Evolutionary conservation across 2,888 invertebrate genomes (phyloP).

Genomic region (Lumbricus terrestris): DNA sequence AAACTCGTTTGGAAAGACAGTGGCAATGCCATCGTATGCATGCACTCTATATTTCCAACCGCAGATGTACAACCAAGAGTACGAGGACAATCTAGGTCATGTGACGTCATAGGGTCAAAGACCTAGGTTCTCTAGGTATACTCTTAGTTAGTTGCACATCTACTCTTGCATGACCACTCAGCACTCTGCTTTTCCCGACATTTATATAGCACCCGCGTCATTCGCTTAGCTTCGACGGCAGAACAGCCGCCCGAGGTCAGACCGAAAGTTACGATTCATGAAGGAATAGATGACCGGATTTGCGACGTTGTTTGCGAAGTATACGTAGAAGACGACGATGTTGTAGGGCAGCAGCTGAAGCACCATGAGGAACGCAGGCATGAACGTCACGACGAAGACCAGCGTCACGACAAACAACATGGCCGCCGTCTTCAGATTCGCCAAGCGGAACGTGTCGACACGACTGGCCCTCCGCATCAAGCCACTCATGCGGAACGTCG

Average conservation of each 20-base stretch:
- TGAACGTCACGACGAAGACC: conserved; percentile 54
- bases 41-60: no score
- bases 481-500: neutral
- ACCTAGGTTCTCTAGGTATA: no score
- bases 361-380: conserved; percentile 54
- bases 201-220: neutral
- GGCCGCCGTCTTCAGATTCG: conserved; percentile 55
- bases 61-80: no score
- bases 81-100: no score
- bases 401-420: conserved; percentile 58
- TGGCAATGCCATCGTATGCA: no score
- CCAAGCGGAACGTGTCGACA: conserved; percentile 40
- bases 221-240: neutral
- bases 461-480: conserved; percentile 19
- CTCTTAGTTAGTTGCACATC: no score
- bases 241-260: conserved; percentile 46
- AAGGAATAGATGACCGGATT: conserved; percentile 60
- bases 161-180: no score
- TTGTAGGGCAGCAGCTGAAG: conserved; percentile 42
- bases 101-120: no score
- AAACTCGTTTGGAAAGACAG: neutral
- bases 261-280: conserved; percentile 57
- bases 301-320: conserved; percentile 58
- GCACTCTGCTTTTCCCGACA: neutral
- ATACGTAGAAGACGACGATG: conserved; percentile 55